A percentile compares a stretch with the other conserved stretches of the same genome.
phyloP scores from a whole-genome alignment of 2,113 vertebrate species.

The Melanerpes aurifrons region DNA sequence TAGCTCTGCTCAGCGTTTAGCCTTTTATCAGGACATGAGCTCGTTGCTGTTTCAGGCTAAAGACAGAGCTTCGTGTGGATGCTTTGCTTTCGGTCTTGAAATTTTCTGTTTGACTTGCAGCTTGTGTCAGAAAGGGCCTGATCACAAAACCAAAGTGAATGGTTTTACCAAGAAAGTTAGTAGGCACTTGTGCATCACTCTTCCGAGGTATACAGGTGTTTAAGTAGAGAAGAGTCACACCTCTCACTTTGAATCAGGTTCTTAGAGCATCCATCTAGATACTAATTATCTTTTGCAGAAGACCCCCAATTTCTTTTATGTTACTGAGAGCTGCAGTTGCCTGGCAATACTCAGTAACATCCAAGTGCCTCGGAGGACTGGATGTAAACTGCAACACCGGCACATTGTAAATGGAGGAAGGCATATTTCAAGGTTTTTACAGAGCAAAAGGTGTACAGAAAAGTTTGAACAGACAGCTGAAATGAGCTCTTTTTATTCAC shows the following conservation, averaged over 20 bases:
- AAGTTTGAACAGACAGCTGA: conserved; percentile 27
- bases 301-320: conserved; percentile 50
- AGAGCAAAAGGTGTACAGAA: neutral
- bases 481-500: conserved; percentile 21
- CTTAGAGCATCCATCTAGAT: conserved; percentile 36
- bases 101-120: conserved; percentile 24
- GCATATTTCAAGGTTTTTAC: neutral
- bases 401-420: neutral
- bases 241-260: conserved; percentile 34
- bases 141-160: conserved; percentile 46
- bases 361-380: conserved; percentile 17
- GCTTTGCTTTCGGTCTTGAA: conserved; percentile 27
- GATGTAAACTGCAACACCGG: neutral
- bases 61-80: conserved; percentile 42
- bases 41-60: conserved; percentile 31
- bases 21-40: conserved; percentile 45
- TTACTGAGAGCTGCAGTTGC: conserved; percentile 18
- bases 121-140: conserved; percentile 34
- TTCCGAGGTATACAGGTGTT: conserved; percentile 11
- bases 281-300: conserved; percentile 56
- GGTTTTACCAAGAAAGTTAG: conserved; percentile 43
- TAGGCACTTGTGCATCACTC: neutral
- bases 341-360: conserved; percentile 42
- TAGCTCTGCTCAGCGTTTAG: conserved; percentile 40
- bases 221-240: conserved; percentile 11